phyloP scores from a whole-genome alignment of 2,797 vertebrate genomes.

The Clarias pachynema region DNA sequence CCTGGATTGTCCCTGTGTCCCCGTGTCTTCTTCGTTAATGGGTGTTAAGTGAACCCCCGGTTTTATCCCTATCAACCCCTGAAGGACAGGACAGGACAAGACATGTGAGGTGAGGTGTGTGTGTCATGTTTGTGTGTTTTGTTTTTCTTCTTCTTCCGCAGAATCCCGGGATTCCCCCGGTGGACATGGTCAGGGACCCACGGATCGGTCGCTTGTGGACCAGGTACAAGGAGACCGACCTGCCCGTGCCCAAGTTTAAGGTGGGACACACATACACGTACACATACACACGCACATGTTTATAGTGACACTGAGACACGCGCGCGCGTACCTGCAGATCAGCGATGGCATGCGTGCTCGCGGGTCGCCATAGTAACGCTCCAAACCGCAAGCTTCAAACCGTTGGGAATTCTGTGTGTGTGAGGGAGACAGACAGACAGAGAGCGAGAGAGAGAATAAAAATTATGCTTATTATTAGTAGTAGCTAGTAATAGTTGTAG shows the following conservation, averaged over 20 bases:
- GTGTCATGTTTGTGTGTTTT: background rate
- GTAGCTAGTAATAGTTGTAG: background rate
- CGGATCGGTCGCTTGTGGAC: conserved; percentile 97
- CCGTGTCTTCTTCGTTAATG: background rate
- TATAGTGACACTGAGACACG: background rate
- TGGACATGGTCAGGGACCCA: conserved; percentile 94
- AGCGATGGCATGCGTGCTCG: conserved; percentile 12
- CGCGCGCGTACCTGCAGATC: background rate
- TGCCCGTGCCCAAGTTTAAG: conserved; percentile 98
- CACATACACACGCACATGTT: background rate
- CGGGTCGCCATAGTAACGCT: conserved; percentile 21
- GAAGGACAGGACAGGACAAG: background rate
- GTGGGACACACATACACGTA: conserved; percentile 63
- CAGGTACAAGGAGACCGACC: conserved; percentile 94
- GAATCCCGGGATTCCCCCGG: conserved; percentile 91
- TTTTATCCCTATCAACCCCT: background rate
- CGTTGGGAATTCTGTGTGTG: conserved; percentile 17
- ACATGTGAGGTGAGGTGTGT: background rate
- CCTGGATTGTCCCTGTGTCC: background rate
- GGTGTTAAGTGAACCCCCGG: background rate
- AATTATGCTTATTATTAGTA: too few relatives aligned
- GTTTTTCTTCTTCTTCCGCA: conserved; percentile 61
- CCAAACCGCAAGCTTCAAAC: conserved; percentile 10
- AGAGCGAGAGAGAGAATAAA: background rate
- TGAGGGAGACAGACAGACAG: background rate